Evolutionary conservation across 2,797 vertebrate genomes (phyloP).

Genomic region (Lacerta agilis): DNA sequence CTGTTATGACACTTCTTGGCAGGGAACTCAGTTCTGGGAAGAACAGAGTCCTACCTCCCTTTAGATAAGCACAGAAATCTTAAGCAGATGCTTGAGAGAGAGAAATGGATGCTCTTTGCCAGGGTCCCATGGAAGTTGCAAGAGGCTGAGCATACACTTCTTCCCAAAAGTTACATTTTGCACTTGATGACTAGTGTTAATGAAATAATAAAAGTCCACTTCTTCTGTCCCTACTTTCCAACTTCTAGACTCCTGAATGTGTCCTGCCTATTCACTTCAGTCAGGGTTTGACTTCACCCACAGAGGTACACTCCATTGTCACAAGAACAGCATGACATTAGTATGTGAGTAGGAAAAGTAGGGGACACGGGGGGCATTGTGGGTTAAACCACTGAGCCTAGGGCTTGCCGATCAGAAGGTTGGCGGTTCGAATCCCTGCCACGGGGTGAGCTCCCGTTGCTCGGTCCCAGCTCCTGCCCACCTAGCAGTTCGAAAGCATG

Average conservation of each 20-base stretch:
- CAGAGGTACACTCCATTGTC: too few species aligned
- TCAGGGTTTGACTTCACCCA: not conserved
- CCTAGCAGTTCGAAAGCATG: too few species aligned
- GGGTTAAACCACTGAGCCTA: too few species aligned
- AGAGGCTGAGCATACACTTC: not conserved
- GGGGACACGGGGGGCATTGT: too few species aligned
- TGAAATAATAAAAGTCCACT: not conserved
- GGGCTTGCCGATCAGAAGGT: too few species aligned
- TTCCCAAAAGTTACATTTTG: not conserved
- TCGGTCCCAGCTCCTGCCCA: too few species aligned
- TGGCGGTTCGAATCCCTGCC: too few species aligned
- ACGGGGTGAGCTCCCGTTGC: too few species aligned
- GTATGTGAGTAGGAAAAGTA: too few species aligned
- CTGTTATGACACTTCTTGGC: conserved; percentile 71
- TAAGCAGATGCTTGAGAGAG: conserved; percentile 75
- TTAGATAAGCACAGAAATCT: conserved; percentile 76
- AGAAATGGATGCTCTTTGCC: conserved; percentile 25
- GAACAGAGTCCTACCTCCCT: conserved; percentile 64
- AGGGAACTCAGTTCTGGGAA: conserved; percentile 63
- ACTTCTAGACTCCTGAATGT: not conserved
- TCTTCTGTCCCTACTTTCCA: not conserved
- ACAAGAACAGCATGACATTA: too few species aligned
- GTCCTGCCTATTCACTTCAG: not conserved
- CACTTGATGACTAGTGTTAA: not conserved
- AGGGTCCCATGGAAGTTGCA: not conserved